These are phyloP conservation scores for Cantharis nigra DNA, from an alignment of 2,888 invertebrate genomes.

Conservation along the genomic window DNA sequence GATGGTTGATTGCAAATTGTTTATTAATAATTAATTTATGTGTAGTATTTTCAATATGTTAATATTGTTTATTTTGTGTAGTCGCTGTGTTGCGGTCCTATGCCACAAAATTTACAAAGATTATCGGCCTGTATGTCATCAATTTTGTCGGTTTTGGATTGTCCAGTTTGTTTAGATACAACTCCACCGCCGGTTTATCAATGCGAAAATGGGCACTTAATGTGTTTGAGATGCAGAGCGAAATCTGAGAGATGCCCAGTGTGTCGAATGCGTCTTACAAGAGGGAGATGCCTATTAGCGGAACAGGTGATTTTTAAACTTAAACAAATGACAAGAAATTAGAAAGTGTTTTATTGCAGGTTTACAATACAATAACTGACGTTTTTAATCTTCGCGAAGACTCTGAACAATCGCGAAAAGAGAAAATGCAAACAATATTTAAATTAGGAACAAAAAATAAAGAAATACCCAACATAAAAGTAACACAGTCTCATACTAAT, in stretches of 20 bases:
- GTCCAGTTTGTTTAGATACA: slow-evolving; percentile 68
- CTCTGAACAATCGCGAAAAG: slow-evolving; percentile 43
- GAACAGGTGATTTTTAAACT: slow-evolving; percentile 54
- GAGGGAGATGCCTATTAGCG: slow-evolving; percentile 59
- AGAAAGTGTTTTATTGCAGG: slow-evolving; percentile 36
- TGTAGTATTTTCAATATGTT: not conserved
- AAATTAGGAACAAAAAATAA: slow-evolving; percentile 51
- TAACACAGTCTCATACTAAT: slow-evolving; percentile 54
- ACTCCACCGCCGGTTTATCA: slow-evolving; percentile 66
- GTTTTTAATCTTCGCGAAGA: slow-evolving; percentile 58
- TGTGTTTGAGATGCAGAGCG: slow-evolving; percentile 64
- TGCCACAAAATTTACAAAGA: slow-evolving; percentile 60
- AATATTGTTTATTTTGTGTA: slow-evolving; percentile 36
- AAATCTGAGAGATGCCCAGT: slow-evolving; percentile 66
- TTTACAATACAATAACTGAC: slow-evolving; percentile 58
- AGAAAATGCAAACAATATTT: slow-evolving; percentile 57
- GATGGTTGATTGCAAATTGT: too few species aligned
- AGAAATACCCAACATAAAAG: slow-evolving; percentile 49
- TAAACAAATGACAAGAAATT: slow-evolving; percentile 2
- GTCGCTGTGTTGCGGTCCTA: slow-evolving; percentile 61
- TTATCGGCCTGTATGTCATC: slow-evolving; percentile 59
- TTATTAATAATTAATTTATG: not conserved
- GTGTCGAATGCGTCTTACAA: slow-evolving; percentile 61
- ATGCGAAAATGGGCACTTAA: slow-evolving; percentile 69
- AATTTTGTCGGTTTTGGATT: slow-evolving; percentile 62